Evolutionary conservation across 2,888 invertebrate genomes (phyloP), one percentile per base, ranked within the genome.

Genomic region (Phaonia tiefii): DNA sequence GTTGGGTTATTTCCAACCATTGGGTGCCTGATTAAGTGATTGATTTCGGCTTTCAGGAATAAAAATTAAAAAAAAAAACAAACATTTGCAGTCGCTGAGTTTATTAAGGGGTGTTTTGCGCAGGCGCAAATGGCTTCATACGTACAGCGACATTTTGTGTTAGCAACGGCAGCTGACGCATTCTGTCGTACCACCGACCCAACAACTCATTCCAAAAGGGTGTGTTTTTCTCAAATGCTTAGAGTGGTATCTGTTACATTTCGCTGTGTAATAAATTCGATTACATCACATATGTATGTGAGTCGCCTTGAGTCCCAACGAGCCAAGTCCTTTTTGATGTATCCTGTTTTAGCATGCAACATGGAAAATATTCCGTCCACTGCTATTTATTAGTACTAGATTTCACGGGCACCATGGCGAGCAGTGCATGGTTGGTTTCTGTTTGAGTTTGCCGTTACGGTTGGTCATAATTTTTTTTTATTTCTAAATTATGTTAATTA

Each of bases 291-390:
- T 46, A 69, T 42, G 31, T 31, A 31, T 31, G 31, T 31, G 31
- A 31, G 31, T 31, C 3, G 54, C 42, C 58, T 15, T 37, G 3
- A n/a, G 39, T 42, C 37, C 54, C 39, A n/a, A 1, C 26, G 26
- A 8, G n/a, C n/a, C 26, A 69, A 20, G 15, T 4, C 54, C 54
- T 15, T 75, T 66, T 71, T 80, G 46, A 78, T 72, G 67, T 78
- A 75, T 76, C 77, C 81, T 78, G 77, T 58, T 58, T 63, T 71
- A 37, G 26, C 77, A 51, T 73, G 73, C 75, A 69, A 72, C 49
- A 56, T 65, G 63, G 75, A 78, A 63, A 75, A 67, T 66, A 26
- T 70, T 75, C 77, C 78, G 81, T 77, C 77, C 78, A 77, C 81
- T 81, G 81, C 3, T 8, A 31, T 75, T 81, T 78, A 72, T 75